phyloP scores from a whole-genome alignment of 2,113 vertebrate genomes.

The Brachyistius frenatus region DNA sequence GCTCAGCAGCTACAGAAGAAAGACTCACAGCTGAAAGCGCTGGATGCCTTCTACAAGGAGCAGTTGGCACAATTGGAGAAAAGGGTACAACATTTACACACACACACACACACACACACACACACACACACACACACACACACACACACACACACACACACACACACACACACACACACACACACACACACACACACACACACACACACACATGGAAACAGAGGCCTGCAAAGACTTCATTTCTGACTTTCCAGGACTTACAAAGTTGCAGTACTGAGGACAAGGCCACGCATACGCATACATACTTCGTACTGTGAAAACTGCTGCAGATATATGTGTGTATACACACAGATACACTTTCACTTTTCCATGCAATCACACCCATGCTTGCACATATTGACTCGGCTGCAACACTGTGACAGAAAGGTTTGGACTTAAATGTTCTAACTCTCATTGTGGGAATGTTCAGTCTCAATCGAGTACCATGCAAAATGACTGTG shows the following conservation, averaged over 20 bases:
- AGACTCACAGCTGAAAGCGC: conserved; percentile 86
- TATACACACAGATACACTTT: not conserved
- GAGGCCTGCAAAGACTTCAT: conserved; percentile 3
- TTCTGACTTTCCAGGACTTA: conserved; percentile 9
- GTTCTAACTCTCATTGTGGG: not conserved
- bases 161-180: conserved; percentile 23
- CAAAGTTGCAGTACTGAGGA: not conserved
- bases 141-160: conserved; percentile 28
- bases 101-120: conserved; percentile 20
- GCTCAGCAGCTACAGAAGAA: conserved; percentile 87
- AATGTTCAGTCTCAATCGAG: not conserved
- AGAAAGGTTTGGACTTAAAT: conserved; percentile 22
- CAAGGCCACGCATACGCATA: not conserved
- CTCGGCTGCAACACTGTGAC: not conserved
- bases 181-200: conserved; percentile 20
- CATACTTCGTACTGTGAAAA: not conserved
- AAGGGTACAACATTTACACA: conserved; percentile 84
- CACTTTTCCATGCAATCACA: not conserved
- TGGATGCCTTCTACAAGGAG: conserved; percentile 90
- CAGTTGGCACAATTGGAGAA: conserved; percentile 90
- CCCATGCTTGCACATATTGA: not conserved
- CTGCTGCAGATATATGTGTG: too few species aligned
- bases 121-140: conserved; percentile 23
- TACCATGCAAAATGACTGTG: not conserved
- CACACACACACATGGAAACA: not conserved